Base-by-base conservation (phyloP, 37 sponge, comb jelly and placozoan genomes). In the Dysidea cf. avara region DNA sequence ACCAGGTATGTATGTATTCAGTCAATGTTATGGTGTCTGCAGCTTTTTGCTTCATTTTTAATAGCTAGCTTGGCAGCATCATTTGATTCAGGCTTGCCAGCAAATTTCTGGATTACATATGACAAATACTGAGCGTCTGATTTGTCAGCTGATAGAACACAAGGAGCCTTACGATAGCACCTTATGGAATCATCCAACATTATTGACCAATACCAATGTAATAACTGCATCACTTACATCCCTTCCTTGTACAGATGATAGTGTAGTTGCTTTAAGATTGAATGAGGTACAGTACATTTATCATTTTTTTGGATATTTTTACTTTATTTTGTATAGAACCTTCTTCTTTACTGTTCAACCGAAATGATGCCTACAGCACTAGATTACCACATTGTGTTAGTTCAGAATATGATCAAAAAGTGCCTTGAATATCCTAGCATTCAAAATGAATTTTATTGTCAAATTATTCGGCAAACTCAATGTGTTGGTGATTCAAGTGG, bases 401-500 rank as follows among this genome's bases (percentile, higher is more conserved):
- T 71, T 3, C 91, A 90, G 66, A 35, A 80, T 56, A 64, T 82
- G 35, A 50, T 78, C 0, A 18, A 1, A 0, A 55, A 48, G 14
- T 85, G 91, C 48, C 59, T 81, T 26, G 34, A 48, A 21, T 52
- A 81, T 34, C 35, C 74, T 20, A 53, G 48, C 21, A 74, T 90
- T 0, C 78, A 81, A 43, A 71, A 85, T 59, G 91, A 90, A 74
- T 38, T 90, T 21, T 90, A 86, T 74, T 85, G 91, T 46, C 91
- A 85, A 60, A 7, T 90, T 6, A 68, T 90, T 32, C 24, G 66
- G 46, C 86, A 84, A 49, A 71, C 81, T 0, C 64, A 77, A 0
- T 66, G 70, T 2, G 67, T 78, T 36, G 20, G 67, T 16, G 18
- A 40, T 20, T 24, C 58, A 17, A 36, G 20, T 32, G 14, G 68